Base-by-base conservation (phyloP, 1,140 invertebrate species). In the Phymastichus coffea region DNA sequence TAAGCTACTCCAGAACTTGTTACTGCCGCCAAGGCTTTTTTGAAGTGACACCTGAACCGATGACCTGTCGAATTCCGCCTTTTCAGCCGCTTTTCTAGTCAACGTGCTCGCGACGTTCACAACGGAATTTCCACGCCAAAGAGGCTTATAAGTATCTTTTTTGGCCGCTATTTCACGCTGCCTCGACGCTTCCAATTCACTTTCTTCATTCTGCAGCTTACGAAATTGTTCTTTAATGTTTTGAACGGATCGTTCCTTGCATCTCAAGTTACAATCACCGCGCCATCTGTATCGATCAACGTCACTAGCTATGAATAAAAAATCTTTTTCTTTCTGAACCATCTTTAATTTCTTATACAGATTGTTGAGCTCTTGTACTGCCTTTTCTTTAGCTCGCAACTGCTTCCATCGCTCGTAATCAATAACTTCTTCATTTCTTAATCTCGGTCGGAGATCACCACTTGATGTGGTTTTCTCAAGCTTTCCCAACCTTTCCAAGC, bases 361-460 rank as follows among this genome's bases (percentile, higher is more conserved):
- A 55, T 83, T 81, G 58, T 88, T 85, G 41, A 96, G 76, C 73
- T 96, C 94, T 69, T 88, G 85, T 72, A 94, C 89, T 2, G 90
- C 90, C 63, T 87, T 85, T 76, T 93, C 89, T 59, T 89, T 86
- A n/a, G 84, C 82, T 57, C 91, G 77, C 19, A 93, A 82, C 73
- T 87, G 86, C 73, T 88, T 91, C 92, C 92, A 94, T 38, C 88
- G 83, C 67, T 94, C 92, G 72, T 90, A 94, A 79, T 94, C 91
- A 64, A 93, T 88, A 22, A 93, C 86, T 67, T 91, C 87, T 71
- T 91, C 88, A 66, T 87, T 84, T 72, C 82, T 87, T 67, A 85
- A 76, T 66, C 88, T 81, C 3, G 87, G 86, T 48, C 86, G 83
- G 30, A 92, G 77, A 66, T 91, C 89, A 57, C 79, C 81, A 2